Evolutionary conservation across 2,888 invertebrate genomes (phyloP).

Genomic region (Pyrocoelia pectoralis): DNA sequence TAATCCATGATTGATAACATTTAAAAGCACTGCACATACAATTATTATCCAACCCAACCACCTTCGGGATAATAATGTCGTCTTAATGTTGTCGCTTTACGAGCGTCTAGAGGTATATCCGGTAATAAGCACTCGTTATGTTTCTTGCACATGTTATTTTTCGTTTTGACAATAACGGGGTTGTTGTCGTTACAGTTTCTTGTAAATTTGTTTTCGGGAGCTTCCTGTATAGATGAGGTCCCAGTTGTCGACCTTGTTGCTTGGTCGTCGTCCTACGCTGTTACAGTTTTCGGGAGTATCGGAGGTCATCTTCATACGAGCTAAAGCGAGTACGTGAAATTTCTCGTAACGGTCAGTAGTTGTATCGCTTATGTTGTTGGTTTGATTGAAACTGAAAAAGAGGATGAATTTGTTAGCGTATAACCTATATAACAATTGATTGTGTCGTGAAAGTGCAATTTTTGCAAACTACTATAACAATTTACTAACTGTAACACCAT

Average conservation of each 20-base stretch:
- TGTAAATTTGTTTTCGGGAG: conserved; percentile 31
- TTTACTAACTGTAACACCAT: too few relatives aligned
- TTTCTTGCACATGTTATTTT: conserved; percentile 39
- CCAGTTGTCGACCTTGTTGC: conserved; percentile 57
- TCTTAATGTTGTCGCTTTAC: conserved; percentile 60
- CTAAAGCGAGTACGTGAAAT: conserved; percentile 54
- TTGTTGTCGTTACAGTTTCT: conserved; percentile 27
- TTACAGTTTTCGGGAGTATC: conserved; percentile 14
- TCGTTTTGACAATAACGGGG: conserved; percentile 20
- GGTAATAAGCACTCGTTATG: conserved; percentile 46
- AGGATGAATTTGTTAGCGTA: background rate
- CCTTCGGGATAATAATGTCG: conserved; percentile 87
- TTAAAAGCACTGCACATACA: conserved; percentile 75
- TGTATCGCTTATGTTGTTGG: background rate
- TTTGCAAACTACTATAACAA: too few relatives aligned
- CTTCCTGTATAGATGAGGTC: conserved; percentile 56
- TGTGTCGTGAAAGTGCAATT: too few relatives aligned
- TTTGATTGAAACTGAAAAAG: background rate
- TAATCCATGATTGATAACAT: conserved; percentile 77
- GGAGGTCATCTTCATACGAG: conserved; percentile 50
- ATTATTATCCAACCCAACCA: conserved; percentile 86
- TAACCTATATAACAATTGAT: too few relatives aligned
- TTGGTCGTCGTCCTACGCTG: conserved; percentile 49
- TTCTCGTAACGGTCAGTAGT: conserved; percentile 43
- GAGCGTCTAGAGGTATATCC: conserved; percentile 55